These are phyloP conservation scores for Rhabdornis inornatus DNA, from an alignment of 2,113 vertebrate genomes.

Conservation along the genomic window DNA sequence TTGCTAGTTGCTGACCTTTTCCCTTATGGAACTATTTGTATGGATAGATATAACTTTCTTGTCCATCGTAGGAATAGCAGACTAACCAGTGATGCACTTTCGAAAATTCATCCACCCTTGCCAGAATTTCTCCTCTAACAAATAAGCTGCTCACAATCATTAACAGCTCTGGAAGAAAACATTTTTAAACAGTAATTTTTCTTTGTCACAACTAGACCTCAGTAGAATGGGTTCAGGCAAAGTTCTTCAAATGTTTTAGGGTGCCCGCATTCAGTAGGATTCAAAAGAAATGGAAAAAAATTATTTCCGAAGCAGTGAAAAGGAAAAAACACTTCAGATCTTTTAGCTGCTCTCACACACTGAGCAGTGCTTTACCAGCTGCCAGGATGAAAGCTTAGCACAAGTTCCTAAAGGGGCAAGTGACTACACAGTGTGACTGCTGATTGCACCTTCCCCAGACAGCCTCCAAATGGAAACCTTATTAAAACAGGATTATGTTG, in stretches of 20 bases:
- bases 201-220: background rate
- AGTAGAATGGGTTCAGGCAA: background rate
- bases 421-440: background rate
- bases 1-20: background rate
- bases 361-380: background rate
- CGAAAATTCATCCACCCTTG: background rate
- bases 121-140: background rate
- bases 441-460: conserved; percentile 20
- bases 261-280: background rate
- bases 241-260: background rate
- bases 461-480: background rate
- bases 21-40: background rate
- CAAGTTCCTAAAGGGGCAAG: conserved; percentile 26
- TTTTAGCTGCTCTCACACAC: background rate
- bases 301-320: background rate
- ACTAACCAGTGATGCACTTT: background rate
- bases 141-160: background rate
- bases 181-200: background rate
- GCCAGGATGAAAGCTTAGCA: conserved; percentile 4
- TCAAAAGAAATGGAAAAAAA: background rate
- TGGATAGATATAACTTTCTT: background rate
- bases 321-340: background rate
- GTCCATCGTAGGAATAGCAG: background rate
- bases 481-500: conserved; percentile 46
- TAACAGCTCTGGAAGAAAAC: background rate